Base-by-base conservation (phyloP, 2,797 vertebrate species). In the Gymnothorax javanicus region DNA sequence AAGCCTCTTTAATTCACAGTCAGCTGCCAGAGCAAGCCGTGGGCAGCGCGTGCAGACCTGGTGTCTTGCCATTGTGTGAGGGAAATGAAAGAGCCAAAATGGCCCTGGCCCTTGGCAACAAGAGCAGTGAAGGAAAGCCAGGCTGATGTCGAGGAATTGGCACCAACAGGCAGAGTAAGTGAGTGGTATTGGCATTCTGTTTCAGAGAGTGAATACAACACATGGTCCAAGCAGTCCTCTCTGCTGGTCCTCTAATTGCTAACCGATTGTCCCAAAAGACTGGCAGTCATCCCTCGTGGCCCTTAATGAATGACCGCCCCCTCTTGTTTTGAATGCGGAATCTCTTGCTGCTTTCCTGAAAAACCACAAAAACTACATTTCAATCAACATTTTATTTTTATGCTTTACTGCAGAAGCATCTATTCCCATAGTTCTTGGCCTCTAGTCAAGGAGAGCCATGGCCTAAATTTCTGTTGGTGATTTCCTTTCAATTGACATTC, bases 81-180 rank as follows among this genome's bases (percentile, higher is more conserved):
- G 73, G 12, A 52, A 77, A 77, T 17, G 69, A n/a, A 43, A 75
- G 33, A 77, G 73, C 73, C 73, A 77, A 77, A 77, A 77, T 20
- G 43, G 6, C 43, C 23, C 6, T 5, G 1, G 73, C 43, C 73
- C 52, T 43, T 77, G 73, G 33, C 73, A 77, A 43, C 73, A 7
- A 43, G 33, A 43, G 25, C 25, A 75, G 25, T 75, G 73, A 23
- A 25, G 64, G 64, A 7, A 8, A 69, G 73, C 33, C 43, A 43
- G 73, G 73, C 73, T 50, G 73, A 77, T 43, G 87, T 84, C 89
- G 86, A 82, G 87, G 85, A 75, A 73, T 64, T 60, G 50, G 86
- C 86, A 86, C 67, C 60, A 86, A 89, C 54, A 84, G 62, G 33
- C 77, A 83, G 71, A 67, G 69, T 85, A 20, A 86, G 79, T 54